These are phyloP conservation scores for Anodontia alba DNA, from an alignment of 2,888 invertebrate species.

Conservation along the genomic window DNA sequence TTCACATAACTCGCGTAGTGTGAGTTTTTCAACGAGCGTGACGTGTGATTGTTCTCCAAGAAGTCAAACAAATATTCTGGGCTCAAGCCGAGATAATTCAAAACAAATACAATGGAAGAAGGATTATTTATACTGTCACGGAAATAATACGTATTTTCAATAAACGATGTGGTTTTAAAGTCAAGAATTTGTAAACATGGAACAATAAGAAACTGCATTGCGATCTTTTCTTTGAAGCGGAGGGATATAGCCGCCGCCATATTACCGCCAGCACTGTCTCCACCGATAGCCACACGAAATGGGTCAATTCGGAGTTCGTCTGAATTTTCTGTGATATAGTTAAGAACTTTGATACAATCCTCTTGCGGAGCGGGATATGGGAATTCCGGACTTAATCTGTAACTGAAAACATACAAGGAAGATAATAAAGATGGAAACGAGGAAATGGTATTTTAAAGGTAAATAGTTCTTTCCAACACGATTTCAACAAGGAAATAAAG, in stretches of 20 bases:
- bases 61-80: constrained; percentile 50
- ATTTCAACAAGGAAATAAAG: no score
- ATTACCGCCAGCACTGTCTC: constrained; percentile 73
- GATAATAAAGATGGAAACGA: no score
- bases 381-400: constrained; percentile 65
- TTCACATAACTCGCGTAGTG: constrained; percentile 51
- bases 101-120: constrained; percentile 54
- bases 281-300: constrained; percentile 69
- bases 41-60: constrained; percentile 67
- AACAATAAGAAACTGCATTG: constrained; percentile 82
- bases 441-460: no score
- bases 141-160: constrained; percentile 65
- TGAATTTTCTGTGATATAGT: constrained; percentile 75
- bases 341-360: constrained; percentile 64
- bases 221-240: constrained; percentile 56
- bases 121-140: constrained; percentile 62
- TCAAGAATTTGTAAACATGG: constrained; percentile 80
- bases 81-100: constrained; percentile 64
- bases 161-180: constrained; percentile 62
- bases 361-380: constrained; percentile 67
- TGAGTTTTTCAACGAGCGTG: constrained; percentile 58
- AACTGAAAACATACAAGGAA: constrained; percentile 63
- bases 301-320: constrained; percentile 66
- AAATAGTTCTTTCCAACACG: no score
- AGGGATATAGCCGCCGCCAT: constrained; percentile 69